Base-by-base conservation (phyloP, 2,113 vertebrate species). In the Lophura nycthemera region DNA sequence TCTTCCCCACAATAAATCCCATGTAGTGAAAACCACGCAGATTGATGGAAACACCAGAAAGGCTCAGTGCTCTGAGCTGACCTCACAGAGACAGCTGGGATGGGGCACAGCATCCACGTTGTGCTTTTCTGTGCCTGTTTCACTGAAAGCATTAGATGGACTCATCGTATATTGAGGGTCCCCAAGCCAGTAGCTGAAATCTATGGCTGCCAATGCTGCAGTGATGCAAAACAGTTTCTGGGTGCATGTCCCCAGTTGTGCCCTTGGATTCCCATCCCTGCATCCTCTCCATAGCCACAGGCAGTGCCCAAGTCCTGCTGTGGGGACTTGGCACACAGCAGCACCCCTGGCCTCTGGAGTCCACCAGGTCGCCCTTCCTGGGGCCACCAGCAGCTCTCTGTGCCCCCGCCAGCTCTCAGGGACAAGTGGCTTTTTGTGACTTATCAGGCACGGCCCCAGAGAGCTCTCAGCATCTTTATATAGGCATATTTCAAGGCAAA, bases 141-240 rank as follows among this genome's bases (percentile, higher is more conserved):
- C 57, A 13, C 6, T 10, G 38, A 8, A 29, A 36, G 29, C 2
- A 72, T 65, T 60, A 34, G 8, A 11, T 34, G 47, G 24, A 36
- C 3, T 63, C 16, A 10, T 15, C 48, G 0, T 48, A 1, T n/a
- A 59, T n/a, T 20, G 66, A 21, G 47, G 1, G 6, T 47, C 64
- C 22, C 22, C 1, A 20, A 29, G 15, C 15, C 16, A 50, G 52
- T 6, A 0, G 12, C 8, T 32, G 24, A 56, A 61, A 34, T 20
- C 52, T 19, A 4, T 10, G 63, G 74, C 18, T 89, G n/a, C 21
- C 25, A 64, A 9, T 6, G 14, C 43, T 32, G 50, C 30, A 42
- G 24, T 13, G 24, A 10, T 3, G 17, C 1, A 22, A 59, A 82
- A 36, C 2, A 2, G 24, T 2, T 1, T 8, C 5, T 7, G 13